Base-by-base conservation (phyloP, 2,888 invertebrate genomes). In the Thereva nobilitata region DNA sequence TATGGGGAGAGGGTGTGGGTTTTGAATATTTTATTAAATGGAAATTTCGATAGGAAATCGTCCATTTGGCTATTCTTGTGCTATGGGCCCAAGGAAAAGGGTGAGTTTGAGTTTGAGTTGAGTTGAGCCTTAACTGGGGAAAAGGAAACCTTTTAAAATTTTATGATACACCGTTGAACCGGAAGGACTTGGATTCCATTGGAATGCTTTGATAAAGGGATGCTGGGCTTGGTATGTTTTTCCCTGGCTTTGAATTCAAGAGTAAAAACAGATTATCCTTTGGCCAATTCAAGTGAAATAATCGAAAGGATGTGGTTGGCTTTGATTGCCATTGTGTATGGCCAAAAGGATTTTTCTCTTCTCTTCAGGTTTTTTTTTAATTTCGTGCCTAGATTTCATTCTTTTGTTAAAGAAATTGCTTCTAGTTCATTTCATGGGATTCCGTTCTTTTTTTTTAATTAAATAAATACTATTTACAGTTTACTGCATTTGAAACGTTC, bases 11-110 rank as follows among this genome's bases (percentile, higher is more conserved):
- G 50, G 61, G 61, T 23, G 47, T 50, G 35, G 50, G 61, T 61
- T 61, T 61, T 23, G 61, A 61, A 61, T 61, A 61, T 61, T 61
- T 61, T 61, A 61, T 61, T 61, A 61, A 61, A 61, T 61, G 61
- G 61, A 61, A 61, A 61, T 61, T 61, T 61, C 61, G 61, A 61
- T 61, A 61, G 61, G 50, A 61, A 61, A 61, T 61, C 61, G 61
- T 40, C 61, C 61, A 61, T 50, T 61, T 23, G 50, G 42, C 41
- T 41, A 61, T 61, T 61, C 61, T 61, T 61, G 23, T 23, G 23
- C 23, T 23, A 23, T 23, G 23, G 23, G 23, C 23, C 23, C 23
- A 23, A 23, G 23, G 23, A 23, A 23, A 23, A 23, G 23, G 23
- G 23, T 23, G 23, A 23, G 23, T 23, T 23, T 23, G 23, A 23